Base-by-base conservation (phyloP, 2,797 vertebrate species). In the Danio albolineatus region DNA sequence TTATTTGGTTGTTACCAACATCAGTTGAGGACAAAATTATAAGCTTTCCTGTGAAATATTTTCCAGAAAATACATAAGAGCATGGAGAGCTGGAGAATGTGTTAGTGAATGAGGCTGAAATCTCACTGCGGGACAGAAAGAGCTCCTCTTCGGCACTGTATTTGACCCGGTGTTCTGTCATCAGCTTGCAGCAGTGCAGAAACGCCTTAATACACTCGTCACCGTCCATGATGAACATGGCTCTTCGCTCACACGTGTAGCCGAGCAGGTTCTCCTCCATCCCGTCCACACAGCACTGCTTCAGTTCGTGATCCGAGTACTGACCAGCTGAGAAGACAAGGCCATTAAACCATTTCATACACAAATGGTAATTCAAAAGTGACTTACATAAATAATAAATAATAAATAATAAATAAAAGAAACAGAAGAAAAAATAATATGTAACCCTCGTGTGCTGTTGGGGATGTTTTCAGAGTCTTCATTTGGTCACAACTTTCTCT, bases 281-380 rank as follows among this genome's bases (percentile, higher is more conserved):
- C 21, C 82, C 85, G 0, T 84, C 85, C 4, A 46, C 14, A 19
- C 82, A 86, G 39, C 83, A 85, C 1, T 28, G 21, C 80, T 44
- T 76, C 4, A 49, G 10, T 0, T 76, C 61, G 0, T 28, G 28
- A 28, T 59, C 77, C 10, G 17, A 46, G 53, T 73, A 83, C 5
- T 76, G 59, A 19, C 49, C 43, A 59, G 8, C 82, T 83, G 46
- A 19, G 53, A n/a, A 57, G 19, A 28, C 1, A 28, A 28, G 28
- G 28, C 28, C n/a, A n/a, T n/a, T n/a, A n/a, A n/a, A n/a, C n/a
- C 28, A 28, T 28, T 28, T 28, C 28, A 28, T 28, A 28, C 28
- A 28, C 28, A 3, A n/a, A 28, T 28, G 1, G 1, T 28, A 28
- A 28, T 28, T 1, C 28, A 1, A 28, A n/a, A 28, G 28, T 28